Base-by-base conservation (phyloP, 2,113 vertebrate species). In the Capreolus pygargus region DNA sequence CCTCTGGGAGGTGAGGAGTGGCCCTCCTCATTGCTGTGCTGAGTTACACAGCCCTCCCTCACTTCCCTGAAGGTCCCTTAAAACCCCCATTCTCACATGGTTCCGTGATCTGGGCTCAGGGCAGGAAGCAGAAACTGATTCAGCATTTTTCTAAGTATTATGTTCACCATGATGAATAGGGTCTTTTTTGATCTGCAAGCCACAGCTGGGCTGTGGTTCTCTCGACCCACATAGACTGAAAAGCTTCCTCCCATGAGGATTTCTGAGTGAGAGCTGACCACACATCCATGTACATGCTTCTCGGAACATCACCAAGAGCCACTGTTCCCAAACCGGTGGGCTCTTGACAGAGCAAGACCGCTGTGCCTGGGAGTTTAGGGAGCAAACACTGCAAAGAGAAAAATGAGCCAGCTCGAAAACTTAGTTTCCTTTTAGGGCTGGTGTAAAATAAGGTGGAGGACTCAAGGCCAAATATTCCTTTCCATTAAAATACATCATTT, bases 101-200 rank as follows among this genome's bases (percentile, higher is more conserved):
- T 23, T 64, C 86, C 39, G 57, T 64, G n/a, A 70, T 94, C 86
- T 55, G 52, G 92, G 87, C 58, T 79, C 60, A 60, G 76, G 82
- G 64, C 90, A 92, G 97, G 93, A 97, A 97, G 89, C 21, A 81
- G 85, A 96, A 97, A 93, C 79, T 81, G 95, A 95, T 78, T 98
- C 61, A 95, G 78, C 79, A 81, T 87, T 96, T 93, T 58, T 33
- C 45, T 89, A 64, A 86, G 96, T 57, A 91, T 91, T 81, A 83
- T 82, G 97, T 96, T 86, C 74, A 96, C 79, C 86, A 96, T 50
- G 74, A 23, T 78, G 93, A 95, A 95, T 21, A 85, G 61, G 64
- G 92, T 67, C 90, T 60, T 94, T 85, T 97, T 95, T 84, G 83
- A 97, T 89, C 96, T 90, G 89, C 54, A 84, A 58, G 91, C 86